phyloP scores from a whole-genome alignment of 2,888 invertebrate genomes.

The Eristalinus sepulchralis region DNA sequence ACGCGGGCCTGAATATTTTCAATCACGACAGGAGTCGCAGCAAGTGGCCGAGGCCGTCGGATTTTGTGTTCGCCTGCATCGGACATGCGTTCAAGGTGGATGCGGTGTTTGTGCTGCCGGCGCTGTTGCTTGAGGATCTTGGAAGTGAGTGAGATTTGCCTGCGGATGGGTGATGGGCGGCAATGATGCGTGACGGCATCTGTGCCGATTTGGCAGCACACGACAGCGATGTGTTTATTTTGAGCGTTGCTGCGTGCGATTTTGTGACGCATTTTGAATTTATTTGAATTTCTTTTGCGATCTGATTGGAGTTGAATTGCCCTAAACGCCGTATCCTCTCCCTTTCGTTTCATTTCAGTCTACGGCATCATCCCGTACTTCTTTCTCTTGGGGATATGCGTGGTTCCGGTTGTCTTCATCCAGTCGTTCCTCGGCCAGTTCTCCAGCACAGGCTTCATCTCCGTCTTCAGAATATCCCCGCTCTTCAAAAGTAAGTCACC shows the following conservation, averaged over 20 bases:
- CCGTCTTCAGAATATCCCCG: conserved; percentile 86
- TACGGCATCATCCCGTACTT: conserved; percentile 74
- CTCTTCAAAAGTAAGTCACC: conserved; percentile 22
- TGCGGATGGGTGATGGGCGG: neutral
- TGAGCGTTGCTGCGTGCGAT: neutral
- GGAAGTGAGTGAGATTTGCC: conserved; percentile 75
- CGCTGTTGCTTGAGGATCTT: conserved; percentile 74
- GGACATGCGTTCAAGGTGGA: conserved; percentile 92
- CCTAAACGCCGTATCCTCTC: too few relatives aligned
- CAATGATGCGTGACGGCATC: neutral
- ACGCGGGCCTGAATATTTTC: conserved; percentile 77
- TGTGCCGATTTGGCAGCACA: neutral
- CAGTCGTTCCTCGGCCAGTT: conserved; percentile 94
- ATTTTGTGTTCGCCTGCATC: conserved; percentile 89
- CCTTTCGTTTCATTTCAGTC: conserved; percentile 71
- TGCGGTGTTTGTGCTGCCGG: conserved; percentile 88
- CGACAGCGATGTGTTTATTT: neutral
- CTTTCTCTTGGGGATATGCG: conserved; percentile 88
- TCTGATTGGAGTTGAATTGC: too few relatives aligned
- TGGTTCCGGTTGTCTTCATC: conserved; percentile 93
- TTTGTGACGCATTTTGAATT: neutral
- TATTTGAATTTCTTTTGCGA: neutral
- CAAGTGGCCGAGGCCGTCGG: conserved; percentile 87
- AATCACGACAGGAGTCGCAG: conserved; percentile 82
- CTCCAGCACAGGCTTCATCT: conserved; percentile 90